Conservation (phyloP, 2,888 invertebrate species). For the Meteorus colon region DNA sequence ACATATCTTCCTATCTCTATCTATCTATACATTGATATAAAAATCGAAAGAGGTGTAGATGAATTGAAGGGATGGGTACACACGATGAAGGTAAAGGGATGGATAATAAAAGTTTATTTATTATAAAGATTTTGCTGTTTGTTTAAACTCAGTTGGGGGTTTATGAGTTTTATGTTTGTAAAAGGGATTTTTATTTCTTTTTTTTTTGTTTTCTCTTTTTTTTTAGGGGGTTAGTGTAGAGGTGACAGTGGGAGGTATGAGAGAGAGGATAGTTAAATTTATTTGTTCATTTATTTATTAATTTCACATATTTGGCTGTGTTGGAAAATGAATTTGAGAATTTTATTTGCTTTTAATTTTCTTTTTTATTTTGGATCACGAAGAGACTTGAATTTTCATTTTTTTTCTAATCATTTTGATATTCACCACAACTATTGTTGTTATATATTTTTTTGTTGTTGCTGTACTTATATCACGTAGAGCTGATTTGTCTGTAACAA, state of each 20-base stretch:
- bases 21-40: too few relatives aligned
- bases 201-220: neutral
- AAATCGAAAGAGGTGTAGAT: too few relatives aligned
- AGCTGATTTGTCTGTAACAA: neutral
- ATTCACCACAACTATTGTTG: neutral
- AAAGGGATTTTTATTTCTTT: neutral
- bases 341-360: neutral
- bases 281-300: too few relatives aligned
- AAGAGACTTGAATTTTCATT: neutral
- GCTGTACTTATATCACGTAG: neutral
- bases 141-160: neutral
- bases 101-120: neutral
- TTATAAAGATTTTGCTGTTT: neutral
- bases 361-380: neutral
- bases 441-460: neutral
- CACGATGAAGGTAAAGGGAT: neutral
- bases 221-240: too few relatives aligned
- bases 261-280: too few relatives aligned
- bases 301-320: too few relatives aligned
- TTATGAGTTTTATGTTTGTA: neutral
- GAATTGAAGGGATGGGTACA: too few relatives aligned
- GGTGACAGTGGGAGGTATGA: too few relatives aligned
- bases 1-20: too few relatives aligned
- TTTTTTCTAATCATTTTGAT: too few relatives aligned
- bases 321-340: neutral